Percentiles rank a stretch among this genome's conserved stretches.
Conservation (phyloP, 2,888 invertebrate genomes). For the Dorcus parallelipipedus region DNA sequence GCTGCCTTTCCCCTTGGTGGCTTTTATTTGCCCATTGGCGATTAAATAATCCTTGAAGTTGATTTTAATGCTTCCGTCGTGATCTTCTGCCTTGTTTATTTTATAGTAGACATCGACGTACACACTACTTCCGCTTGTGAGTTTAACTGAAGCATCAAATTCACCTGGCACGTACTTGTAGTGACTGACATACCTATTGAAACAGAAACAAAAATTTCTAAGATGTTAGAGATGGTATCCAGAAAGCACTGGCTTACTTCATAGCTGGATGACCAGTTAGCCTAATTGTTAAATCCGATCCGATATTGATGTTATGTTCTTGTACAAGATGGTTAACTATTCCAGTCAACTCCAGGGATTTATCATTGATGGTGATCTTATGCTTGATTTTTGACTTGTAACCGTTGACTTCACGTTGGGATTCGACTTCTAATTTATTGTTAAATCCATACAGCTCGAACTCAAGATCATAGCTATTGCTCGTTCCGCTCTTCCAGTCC, state of each 20-base stretch:
- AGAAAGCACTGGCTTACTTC: constrained; percentile 49
- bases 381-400: constrained; percentile 62
- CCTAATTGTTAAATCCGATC: constrained; percentile 56
- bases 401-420: constrained; percentile 56
- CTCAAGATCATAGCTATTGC: constrained; percentile 56
- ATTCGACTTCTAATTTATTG: constrained; percentile 53
- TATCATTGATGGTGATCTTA: constrained; percentile 57
- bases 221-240: not conserved
- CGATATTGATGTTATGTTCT: constrained; percentile 56
- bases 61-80: constrained; percentile 56
- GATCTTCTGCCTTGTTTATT: constrained; percentile 45
- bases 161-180: constrained; percentile 49
- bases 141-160: constrained; percentile 54
- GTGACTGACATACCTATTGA: constrained; percentile 26
- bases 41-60: constrained; percentile 58
- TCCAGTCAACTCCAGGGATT: constrained; percentile 62
- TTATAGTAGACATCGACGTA: constrained; percentile 58
- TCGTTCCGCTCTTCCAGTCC: constrained; percentile 45
- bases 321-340: constrained; percentile 55
- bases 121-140: constrained; percentile 51
- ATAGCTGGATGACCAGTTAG: constrained; percentile 55
- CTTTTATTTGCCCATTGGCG: constrained; percentile 62
- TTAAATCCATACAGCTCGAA: constrained; percentile 54
- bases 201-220: not conserved
- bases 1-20: constrained; percentile 63